Conservation (phyloP, 2,888 invertebrate genomes). For the Parelbella ahira region DNA sequence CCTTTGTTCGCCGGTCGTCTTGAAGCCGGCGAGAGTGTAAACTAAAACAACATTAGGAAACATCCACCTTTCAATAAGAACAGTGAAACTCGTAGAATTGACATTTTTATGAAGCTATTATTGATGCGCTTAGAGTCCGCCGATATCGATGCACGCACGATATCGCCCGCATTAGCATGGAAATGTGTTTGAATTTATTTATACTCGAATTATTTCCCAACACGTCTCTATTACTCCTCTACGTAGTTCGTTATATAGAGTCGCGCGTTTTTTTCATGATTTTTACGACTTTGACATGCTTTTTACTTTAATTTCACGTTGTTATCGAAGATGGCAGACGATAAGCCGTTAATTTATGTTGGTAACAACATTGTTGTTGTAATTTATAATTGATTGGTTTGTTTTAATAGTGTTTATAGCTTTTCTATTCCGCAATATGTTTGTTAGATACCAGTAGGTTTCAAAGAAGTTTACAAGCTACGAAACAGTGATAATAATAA, state of each 20-base stretch:
- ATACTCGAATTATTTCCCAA: constrained; percentile 8
- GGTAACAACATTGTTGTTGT: too few species aligned
- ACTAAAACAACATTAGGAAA: too few species aligned
- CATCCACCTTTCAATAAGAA: constrained; percentile 2
- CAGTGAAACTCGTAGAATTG: constrained; percentile 8
- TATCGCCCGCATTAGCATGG: constrained; percentile 19
- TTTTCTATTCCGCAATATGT: too few species aligned
- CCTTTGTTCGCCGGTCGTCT: too few species aligned
- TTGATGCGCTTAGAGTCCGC: constrained; percentile 10
- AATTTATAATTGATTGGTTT: too few species aligned
- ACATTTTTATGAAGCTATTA: constrained; percentile 21
- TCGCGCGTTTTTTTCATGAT: neutral
- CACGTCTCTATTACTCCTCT: constrained; percentile 11
- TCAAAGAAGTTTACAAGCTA: too few species aligned
- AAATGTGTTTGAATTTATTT: constrained; percentile 16
- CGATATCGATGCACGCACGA: constrained; percentile 12
- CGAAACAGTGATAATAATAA: too few species aligned
- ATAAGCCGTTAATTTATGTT: too few species aligned
- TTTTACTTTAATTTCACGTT: constrained; percentile 2
- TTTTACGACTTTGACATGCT: constrained; percentile 10
- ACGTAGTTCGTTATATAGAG: neutral
- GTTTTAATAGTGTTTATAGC: too few species aligned
- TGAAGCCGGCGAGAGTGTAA: too few species aligned
- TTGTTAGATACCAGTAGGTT: too few species aligned
- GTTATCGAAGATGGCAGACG: neutral